phyloP scores from a whole-genome alignment of 2,113 vertebrate species.

The Gymnocephalus cernua region DNA sequence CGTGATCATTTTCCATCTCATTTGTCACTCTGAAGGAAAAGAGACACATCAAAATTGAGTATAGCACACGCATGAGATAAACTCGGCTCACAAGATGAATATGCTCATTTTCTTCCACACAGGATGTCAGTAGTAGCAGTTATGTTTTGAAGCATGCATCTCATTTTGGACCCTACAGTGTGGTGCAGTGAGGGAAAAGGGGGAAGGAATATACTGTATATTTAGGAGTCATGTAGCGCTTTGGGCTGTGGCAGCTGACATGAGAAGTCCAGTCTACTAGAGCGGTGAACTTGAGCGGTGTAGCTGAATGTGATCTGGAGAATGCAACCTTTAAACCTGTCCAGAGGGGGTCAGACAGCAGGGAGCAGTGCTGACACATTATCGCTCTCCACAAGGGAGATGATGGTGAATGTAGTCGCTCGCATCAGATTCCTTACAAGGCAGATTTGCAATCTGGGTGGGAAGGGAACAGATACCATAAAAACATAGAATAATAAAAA shows the following conservation, averaged over 20 bases:
- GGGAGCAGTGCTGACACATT: conserved; percentile 41
- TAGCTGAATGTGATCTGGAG: conserved; percentile 51
- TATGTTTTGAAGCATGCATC: conserved; percentile 38
- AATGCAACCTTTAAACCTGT: conserved; percentile 56
- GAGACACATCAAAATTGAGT: conserved; percentile 51
- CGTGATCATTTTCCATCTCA: conserved; percentile 52
- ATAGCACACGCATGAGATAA: conserved; percentile 48
- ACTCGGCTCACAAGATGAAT: conserved; percentile 57
- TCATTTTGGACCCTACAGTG: conserved; percentile 33
- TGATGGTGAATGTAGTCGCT: conserved; percentile 38
- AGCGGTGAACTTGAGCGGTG: conserved; percentile 30
- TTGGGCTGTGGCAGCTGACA: conserved; percentile 43
- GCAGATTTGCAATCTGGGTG: neutral
- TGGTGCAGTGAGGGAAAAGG: neutral
- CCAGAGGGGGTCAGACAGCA: conserved; percentile 40
- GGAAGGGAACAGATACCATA: neutral
- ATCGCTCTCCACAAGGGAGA: conserved; percentile 17
- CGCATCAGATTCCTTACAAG: conserved; percentile 13
- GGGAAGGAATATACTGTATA: neutral
- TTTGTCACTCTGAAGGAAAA: conserved; percentile 58
- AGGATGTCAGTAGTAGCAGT: conserved; percentile 40
- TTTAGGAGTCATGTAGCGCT: conserved; percentile 26
- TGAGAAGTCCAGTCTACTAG: conserved; percentile 32
- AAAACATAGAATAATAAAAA: neutral
- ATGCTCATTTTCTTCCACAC: conserved; percentile 54